Evolutionary conservation across 2,797 vertebrate species (phyloP).

Genomic region (Crypturellus tataupa): DNA sequence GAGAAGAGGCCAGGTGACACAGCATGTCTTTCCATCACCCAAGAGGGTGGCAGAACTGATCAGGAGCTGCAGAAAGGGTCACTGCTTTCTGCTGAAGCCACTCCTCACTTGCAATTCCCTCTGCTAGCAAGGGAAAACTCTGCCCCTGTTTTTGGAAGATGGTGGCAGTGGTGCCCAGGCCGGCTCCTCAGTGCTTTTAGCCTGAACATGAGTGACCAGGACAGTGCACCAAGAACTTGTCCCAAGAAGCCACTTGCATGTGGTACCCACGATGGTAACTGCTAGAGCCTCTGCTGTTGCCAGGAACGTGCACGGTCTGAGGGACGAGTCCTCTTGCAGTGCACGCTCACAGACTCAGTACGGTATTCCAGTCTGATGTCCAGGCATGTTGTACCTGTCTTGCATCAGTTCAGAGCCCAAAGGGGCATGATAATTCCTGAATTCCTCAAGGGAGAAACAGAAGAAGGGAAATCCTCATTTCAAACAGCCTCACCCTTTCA

Average conservation of each 20-base stretch:
- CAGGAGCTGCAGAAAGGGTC: not conserved
- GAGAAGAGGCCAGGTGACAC: not conserved
- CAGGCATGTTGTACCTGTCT: rapidly evolving
- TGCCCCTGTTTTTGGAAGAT: not conserved
- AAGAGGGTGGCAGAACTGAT: not conserved
- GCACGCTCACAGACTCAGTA: rapidly evolving
- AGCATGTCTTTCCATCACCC: not conserved
- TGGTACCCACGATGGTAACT: rapidly evolving
- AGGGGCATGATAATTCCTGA: not conserved
- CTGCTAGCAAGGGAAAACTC: not conserved
- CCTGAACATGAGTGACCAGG: not conserved
- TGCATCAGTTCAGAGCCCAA: not conserved
- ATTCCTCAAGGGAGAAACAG: not conserved
- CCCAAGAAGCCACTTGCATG: not conserved
- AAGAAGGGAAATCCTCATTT: not conserved
- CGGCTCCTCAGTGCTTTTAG: not conserved
- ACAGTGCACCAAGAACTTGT: not conserved
- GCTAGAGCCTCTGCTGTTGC: not conserved
- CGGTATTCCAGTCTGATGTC: not conserved
- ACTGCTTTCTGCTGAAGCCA: not conserved
- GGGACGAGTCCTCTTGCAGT: not conserved
- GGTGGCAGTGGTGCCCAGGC: not conserved
- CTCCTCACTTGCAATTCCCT: not conserved
- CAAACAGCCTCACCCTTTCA: not conserved
- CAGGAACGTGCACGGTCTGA: not conserved